Evolutionary conservation across 2,888 invertebrate species (phyloP), one percentile per base, ranked within the genome.

Genomic region (Synanthedon formicaeformis): DNA sequence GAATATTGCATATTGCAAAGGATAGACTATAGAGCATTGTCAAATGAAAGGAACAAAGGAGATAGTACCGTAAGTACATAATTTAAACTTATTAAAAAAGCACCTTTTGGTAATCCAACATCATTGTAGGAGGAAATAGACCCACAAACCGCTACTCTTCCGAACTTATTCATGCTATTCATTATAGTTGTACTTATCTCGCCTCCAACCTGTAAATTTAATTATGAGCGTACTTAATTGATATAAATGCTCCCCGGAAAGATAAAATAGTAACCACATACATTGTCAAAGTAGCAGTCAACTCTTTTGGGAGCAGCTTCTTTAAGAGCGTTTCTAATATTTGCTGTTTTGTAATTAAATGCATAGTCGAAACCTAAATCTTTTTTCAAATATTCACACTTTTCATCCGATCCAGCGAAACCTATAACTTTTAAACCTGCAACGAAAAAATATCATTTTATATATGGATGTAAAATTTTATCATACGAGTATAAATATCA

Each of bases 221-320:
- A 2, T 34, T 34, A 34, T 34, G 10, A 23, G 3, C 13, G n/a
- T 34, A 34, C 6, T 10, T 10, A 10, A 45, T 45, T 11, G 1
- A 45, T 45, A n/a, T 45, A 13, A 16, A 12, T 45, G 10, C 10
- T 34, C 10, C 10, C 10, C 34, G 8, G 34, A 45, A n/a, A 45
- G 6, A 45, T 2, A 45, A 45, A 1, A 14, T 45, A 6, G n/a
- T 45, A 14, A n/a, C 6, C 12, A 75, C 89, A 73, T 78, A 94
- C 94, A 71, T 94, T 94, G 69, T 94, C 94, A 73, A 94, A 94
- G 68, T 92, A 94, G 64, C 93, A 92, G 66, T 94, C 93, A 0
- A 94, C 81, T 49, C 91, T 91, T 45, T 92, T 80, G 0, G 93
- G 92, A 11, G 92, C 92, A 45, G 83, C 86, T 69, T 91, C 88